phyloP scores from a whole-genome alignment of 2,113 vertebrate genomes.

The Vanacampus margaritifer region DNA sequence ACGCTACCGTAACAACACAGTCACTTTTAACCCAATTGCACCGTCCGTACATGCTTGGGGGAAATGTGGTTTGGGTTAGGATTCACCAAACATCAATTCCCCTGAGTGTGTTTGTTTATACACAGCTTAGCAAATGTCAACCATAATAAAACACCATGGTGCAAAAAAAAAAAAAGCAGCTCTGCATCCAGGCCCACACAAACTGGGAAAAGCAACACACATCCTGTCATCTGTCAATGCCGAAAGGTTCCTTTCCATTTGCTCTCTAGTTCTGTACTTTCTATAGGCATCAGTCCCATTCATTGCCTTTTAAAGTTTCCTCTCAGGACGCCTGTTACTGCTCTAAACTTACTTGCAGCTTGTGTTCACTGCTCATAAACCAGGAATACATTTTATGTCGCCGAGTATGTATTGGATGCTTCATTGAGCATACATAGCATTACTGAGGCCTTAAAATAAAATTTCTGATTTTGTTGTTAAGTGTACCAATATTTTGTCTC shows the following conservation, averaged over 20 bases:
- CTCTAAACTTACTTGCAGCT: slow-evolving; percentile 1
- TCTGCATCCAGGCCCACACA: slow-evolving; percentile 30
- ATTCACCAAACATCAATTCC: neutral
- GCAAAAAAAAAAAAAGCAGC: slow-evolving; percentile 3
- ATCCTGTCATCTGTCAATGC: slow-evolving; percentile 20
- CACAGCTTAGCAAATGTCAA: slow-evolving; percentile 52
- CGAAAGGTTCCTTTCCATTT: slow-evolving; percentile 2
- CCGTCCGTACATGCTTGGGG: neutral
- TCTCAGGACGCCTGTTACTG: neutral
- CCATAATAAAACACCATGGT: slow-evolving; percentile 49
- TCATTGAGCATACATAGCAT: neutral
- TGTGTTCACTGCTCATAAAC: slow-evolving; percentile 1
- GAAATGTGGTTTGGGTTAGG: neutral
- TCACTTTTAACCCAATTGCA: neutral
- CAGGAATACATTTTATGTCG: slow-evolving; percentile 9
- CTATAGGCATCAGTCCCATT: neutral
- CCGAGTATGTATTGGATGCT: neutral
- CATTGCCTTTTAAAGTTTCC: neutral
- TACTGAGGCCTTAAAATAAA: neutral
- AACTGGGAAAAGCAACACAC: slow-evolving; percentile 5
- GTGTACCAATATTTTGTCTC: neutral
- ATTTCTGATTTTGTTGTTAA: neutral
- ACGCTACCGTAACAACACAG: neutral
- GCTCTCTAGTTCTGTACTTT: neutral
- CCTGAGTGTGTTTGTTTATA: slow-evolving; percentile 42